phyloP scores from a whole-genome alignment of 2,113 vertebrate genomes.

The Neogale vison region DNA sequence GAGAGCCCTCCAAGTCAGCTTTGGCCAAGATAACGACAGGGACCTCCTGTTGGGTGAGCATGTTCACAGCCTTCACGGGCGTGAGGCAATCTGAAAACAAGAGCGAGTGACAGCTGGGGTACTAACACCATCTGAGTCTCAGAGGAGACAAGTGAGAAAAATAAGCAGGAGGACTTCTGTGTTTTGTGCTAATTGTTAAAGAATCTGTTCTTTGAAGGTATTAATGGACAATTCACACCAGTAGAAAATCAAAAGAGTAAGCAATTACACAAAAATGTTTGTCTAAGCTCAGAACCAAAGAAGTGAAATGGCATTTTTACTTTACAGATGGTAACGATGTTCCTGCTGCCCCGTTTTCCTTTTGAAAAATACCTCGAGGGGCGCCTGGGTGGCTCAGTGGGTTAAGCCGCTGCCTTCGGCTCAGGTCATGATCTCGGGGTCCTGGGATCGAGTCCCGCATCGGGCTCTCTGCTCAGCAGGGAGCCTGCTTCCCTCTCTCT shows the following conservation, averaged over 20 bases:
- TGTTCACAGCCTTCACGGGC: slow-evolving; percentile 90
- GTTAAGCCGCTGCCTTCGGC: too few species aligned
- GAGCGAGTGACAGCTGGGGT: neutral
- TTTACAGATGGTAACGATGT: neutral
- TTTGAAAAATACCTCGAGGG: slow-evolving; percentile 5
- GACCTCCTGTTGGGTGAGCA: slow-evolving; percentile 92
- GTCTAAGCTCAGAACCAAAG: neutral
- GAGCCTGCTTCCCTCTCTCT: too few species aligned
- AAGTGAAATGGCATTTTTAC: neutral
- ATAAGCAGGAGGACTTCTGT: neutral
- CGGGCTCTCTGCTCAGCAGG: too few species aligned
- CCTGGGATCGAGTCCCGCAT: too few species aligned
- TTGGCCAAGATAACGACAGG: slow-evolving; percentile 91
- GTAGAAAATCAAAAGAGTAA: neutral
- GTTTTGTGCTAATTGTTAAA: slow-evolving; percentile 5
- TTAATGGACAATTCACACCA: slow-evolving; percentile 32
- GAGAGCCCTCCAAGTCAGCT: slow-evolving; percentile 86
- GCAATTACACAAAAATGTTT: neutral
- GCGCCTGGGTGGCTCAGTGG: too few species aligned
- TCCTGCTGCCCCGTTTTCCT: neutral
- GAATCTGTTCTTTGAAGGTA: slow-evolving; percentile 17
- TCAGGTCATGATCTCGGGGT: too few species aligned
- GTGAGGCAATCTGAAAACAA: slow-evolving; percentile 91
- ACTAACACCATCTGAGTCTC: neutral
- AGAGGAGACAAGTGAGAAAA: neutral